Evolutionary conservation across 2,797 vertebrate genomes (phyloP).

Genomic region (Schizopygopsis malacanthus): DNA sequence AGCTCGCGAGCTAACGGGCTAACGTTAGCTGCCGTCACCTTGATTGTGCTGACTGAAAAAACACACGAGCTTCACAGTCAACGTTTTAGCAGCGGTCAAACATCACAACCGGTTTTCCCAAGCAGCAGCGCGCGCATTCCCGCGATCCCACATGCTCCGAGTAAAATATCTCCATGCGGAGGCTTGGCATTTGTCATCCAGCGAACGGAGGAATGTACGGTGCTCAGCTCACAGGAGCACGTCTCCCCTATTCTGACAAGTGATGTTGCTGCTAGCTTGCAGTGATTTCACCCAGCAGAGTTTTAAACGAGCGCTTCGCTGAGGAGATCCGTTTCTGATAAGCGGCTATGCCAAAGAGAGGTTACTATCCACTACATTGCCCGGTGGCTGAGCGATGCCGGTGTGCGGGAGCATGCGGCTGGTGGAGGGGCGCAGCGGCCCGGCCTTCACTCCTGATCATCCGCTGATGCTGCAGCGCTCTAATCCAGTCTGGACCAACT

Average conservation of each 20-base stretch:
- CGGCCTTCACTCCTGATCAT: constrained; percentile 55
- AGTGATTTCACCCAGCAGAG: constrained; percentile 43
- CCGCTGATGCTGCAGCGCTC: constrained; percentile 58
- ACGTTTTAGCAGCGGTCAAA: constrained; percentile 26
- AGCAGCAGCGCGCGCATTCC: not conserved
- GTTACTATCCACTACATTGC: constrained; percentile 7
- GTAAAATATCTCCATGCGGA: constrained; percentile 4
- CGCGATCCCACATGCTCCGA: not conserved
- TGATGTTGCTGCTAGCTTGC: constrained; percentile 55
- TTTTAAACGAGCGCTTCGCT: constrained; percentile 21
- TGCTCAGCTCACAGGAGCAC: constrained; percentile 14
- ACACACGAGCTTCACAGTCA: constrained; percentile 43
- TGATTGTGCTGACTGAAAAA: constrained; percentile 50
- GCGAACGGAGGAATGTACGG: constrained; percentile 8
- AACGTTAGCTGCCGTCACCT: constrained; percentile 58
- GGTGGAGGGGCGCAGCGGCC: constrained; percentile 52
- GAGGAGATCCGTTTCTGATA: constrained; percentile 6
- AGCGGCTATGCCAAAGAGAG: not conserved
- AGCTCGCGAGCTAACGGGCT: constrained; percentile 51
- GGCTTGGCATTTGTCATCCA: constrained; percentile 29
- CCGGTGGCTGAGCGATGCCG: constrained; percentile 2
- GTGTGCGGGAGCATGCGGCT: constrained; percentile 44
- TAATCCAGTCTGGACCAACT: constrained; percentile 54
- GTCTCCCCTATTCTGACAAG: constrained; percentile 12
- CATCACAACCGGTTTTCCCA: constrained; percentile 22